A percentile compares a stretch with the other conserved stretches of the same genome.
These are phyloP conservation scores for Sminthurinus signatus DNA, from an alignment of 1,140 invertebrate genomes.

Conservation along the genomic window DNA sequence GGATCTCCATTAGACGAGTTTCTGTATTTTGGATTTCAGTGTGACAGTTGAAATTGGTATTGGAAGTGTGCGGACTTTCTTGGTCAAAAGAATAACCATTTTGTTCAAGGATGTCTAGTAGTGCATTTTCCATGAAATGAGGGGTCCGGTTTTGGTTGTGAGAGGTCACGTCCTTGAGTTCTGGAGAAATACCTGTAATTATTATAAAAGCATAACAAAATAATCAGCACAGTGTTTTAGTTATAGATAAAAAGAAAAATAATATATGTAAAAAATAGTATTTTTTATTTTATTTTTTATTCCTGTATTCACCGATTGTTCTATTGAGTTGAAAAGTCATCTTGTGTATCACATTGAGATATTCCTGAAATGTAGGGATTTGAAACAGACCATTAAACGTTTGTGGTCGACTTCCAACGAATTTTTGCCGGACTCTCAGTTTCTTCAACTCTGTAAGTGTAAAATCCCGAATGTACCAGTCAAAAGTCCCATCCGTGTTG, in stretches of 20 bases:
- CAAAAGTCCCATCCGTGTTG: slow-evolving; percentile 12
- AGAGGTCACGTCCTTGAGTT: slow-evolving; percentile 28
- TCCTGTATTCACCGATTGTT: neutral
- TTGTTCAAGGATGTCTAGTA: slow-evolving; percentile 4
- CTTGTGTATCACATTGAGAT: neutral
- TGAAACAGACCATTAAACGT: slow-evolving; percentile 18
- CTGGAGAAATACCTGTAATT: slow-evolving; percentile 26
- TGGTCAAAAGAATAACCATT: slow-evolving; percentile 12
- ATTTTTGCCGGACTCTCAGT: slow-evolving; percentile 17
- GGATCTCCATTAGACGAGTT: neutral
- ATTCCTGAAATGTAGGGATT: neutral
- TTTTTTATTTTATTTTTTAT: neutral
- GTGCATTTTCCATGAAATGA: slow-evolving; percentile 21
- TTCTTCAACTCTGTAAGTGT: slow-evolving; percentile 28
- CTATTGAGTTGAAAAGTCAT: neutral
- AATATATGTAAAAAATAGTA: neutral
- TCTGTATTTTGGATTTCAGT: too few species aligned
- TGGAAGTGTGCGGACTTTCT: too few species aligned
- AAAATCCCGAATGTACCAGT: slow-evolving; percentile 42
- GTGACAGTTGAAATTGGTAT: too few species aligned
- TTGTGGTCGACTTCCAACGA: slow-evolving; percentile 22
- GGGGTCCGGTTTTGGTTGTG: slow-evolving; percentile 5
- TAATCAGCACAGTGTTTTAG: too few species aligned
- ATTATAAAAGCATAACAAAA: too few species aligned
- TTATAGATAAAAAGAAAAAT: too few species aligned